Evolutionary conservation across 2,113 vertebrate genomes (phyloP), one percentile per base, ranked within the genome.

Genomic region (Hippocampus comes): DNA sequence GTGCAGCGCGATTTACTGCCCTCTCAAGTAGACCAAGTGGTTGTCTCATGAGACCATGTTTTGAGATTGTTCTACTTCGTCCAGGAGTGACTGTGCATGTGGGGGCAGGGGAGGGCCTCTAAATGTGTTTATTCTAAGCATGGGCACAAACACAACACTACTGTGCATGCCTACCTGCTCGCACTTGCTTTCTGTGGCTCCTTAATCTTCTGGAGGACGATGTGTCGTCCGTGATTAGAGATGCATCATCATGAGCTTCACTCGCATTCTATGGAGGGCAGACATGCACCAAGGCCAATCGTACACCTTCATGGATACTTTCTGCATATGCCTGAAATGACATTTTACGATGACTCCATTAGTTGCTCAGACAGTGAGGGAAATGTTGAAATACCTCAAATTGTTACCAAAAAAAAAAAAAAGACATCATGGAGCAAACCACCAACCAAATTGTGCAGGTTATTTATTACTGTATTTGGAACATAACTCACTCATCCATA

Each of bases 51-150:
- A 89, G 87, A 82, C 68, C 23, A 70, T 75, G 43, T 75, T 82
- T 86, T 86, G 85, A 87, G 88, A 73, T 76, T 82, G 83, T 78
- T 87, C 85, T 77, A 87, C 55, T 87, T 90, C 34, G 82, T 73
- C 59, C 66, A 51, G 74, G 68, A 53, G 61, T 51, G 71, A 20
- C 21, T 81, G 63, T 70, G 72, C 11, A 63, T 78, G 78, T 84
- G 67, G 73, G 79, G 82, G 78, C 76, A 75, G 77, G 68, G 68
- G 84, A 78, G 83, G 78, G 81, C 70, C 77, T 85, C 77, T 81
- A 71, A 85, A 82, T 80, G 57, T 25, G 23, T 57, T 57, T 23
- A 25, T 27, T 59, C 56, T 6, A 15, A 59, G 55, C 7, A 9
- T n/a, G 43, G 53, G 49, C 17, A 46, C 9, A 46, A 46, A 46